Evolutionary conservation across 1,140 invertebrate genomes (phyloP), one percentile per base, ranked within the genome.

Genomic region (Drosophila paulistorum): DNA sequence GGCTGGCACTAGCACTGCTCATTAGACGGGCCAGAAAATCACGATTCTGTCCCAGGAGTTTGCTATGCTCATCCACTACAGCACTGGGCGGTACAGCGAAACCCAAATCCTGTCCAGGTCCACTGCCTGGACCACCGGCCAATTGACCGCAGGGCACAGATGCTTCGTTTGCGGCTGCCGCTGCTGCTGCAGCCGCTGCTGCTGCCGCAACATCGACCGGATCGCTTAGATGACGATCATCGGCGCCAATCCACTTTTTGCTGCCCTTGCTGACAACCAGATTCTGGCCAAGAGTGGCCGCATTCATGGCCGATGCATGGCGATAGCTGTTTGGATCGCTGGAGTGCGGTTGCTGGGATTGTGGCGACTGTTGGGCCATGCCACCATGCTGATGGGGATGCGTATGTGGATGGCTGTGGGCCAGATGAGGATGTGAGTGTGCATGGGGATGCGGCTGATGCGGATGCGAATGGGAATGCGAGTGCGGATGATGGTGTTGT

Each of bases 221-320:
- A 55, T 84, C 74, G 45, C 74, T 73, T 3, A 90, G 57, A 67
- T 91, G 82, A 0, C 80, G 73, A 74, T 91, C 85, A 26, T 90
- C 86, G 13, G 76, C 84, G 1, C 90, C 84, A 14, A 92, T 92
- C 91, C 91, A 92, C 37, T 92, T 92, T 51, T 92, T 92, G 73
- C 91, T 92, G 14, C 91, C 91, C 68, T 92, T 92, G 69, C 90
- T 92, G 54, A 92, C 90, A 54, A 92, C 91, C 66, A 92, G 73
- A 71, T 92, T 92, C 54, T 92, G 86, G 23, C 91, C 91, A 7
- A 90, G 58, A 1, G 85, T 75, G 9, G 74, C 65, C 0, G 68
- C 84, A 35, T 90, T 91, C 85, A 91, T 91, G 33, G 74, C 79
- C 1, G 79, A 77, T 14, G 79, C 74, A 58, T 91, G 90, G 3